Evolutionary conservation across 2,797 vertebrate species (phyloP).

Genomic region (Liparis tanakae): DNA sequence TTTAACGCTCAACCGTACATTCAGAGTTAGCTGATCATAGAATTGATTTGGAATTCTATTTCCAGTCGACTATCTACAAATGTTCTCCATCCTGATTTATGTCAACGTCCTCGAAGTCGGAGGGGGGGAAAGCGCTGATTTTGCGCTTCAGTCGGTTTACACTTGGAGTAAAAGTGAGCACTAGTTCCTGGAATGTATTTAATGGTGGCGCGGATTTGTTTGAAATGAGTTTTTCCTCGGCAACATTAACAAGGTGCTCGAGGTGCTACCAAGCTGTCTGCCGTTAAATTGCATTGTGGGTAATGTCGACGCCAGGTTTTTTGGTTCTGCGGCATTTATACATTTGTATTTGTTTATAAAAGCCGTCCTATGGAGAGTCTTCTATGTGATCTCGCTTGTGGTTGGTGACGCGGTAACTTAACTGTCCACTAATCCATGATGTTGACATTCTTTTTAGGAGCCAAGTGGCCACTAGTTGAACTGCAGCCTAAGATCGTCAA

Average conservation of each 20-base stretch:
- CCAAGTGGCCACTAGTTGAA: background rate
- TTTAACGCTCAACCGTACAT: slow-evolving; percentile 1
- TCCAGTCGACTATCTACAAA: background rate
- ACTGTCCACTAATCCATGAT: too few species aligned
- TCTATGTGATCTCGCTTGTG: background rate
- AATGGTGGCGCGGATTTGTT: background rate
- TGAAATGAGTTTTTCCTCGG: background rate
- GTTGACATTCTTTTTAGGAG: background rate
- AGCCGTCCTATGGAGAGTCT: background rate
- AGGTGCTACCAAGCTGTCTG: background rate
- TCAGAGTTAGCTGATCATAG: background rate
- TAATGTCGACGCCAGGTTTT: background rate
- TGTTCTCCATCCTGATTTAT: background rate
- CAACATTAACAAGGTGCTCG: background rate
- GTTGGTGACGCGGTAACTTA: too few species aligned
- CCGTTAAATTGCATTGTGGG: background rate
- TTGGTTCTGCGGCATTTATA: background rate
- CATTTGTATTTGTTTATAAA: background rate
- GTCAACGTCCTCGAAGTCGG: background rate
- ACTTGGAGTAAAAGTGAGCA: background rate
- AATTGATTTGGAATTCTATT: background rate
- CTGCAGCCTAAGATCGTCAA: background rate
- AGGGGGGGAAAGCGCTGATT: background rate
- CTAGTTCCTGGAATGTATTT: background rate
- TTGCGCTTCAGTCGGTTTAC: background rate